Conservation (phyloP, 1,140 invertebrate species). For the Drosophila obscura region DNA sequence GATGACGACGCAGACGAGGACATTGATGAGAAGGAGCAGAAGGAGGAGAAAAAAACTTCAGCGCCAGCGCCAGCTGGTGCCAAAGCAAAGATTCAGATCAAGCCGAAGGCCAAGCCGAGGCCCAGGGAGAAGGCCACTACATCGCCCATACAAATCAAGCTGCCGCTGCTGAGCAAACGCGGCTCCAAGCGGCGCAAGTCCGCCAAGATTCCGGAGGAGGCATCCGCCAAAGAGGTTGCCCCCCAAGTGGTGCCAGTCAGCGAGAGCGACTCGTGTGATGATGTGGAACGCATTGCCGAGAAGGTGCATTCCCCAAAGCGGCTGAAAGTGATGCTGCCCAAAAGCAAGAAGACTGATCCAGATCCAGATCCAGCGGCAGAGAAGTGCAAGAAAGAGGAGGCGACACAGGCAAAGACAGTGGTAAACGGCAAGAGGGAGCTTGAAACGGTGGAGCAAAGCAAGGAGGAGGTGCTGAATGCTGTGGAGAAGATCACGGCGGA, state of each 20-base stretch:
- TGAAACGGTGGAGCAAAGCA: not conserved
- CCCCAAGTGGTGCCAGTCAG: not conserved
- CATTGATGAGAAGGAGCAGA: not conserved
- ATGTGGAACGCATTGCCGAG: conserved; percentile 52
- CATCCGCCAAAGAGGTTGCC: not conserved
- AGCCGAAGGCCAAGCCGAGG: conserved; percentile 23
- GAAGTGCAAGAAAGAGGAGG: not conserved
- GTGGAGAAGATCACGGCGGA: not conserved
- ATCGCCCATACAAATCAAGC: conserved; percentile 66
- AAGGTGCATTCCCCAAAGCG: conserved; percentile 67
- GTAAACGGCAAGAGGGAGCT: too few relatives aligned
- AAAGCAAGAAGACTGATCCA: conserved; percentile 25
- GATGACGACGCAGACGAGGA: conserved; percentile 25
- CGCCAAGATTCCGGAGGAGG: conserved; percentile 24
- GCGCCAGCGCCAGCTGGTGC: not conserved
- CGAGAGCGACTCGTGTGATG: conserved; percentile 58
- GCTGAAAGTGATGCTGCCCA: conserved; percentile 6
- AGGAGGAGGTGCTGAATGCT: not conserved
- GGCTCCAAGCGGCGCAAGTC: conserved; percentile 64
- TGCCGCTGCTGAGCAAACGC: conserved; percentile 67
- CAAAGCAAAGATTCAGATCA: conserved; percentile 1
- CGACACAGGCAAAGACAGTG: not conserved
- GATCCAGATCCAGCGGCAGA: not conserved
- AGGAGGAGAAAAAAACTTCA: not conserved
- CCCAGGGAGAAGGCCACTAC: conserved; percentile 2